Evolutionary conservation across 2,113 vertebrate species (phyloP), one percentile per base, ranked within the genome.

Genomic region (Proterorhinus semilunaris): DNA sequence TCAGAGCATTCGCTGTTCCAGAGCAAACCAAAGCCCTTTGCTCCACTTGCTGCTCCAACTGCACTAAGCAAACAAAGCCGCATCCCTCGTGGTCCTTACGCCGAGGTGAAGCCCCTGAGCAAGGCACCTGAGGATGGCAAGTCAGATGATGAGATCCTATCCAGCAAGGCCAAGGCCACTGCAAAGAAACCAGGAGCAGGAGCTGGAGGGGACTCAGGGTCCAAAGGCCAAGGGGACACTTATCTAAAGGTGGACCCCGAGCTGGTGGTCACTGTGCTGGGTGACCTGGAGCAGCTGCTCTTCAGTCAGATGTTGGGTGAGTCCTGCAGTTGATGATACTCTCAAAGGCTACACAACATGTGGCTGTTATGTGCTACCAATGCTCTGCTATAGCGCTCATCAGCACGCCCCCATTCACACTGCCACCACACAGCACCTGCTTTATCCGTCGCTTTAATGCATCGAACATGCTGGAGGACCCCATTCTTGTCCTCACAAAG

Each of bases 251-350:
- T 98, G 92, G 98, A 99, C 84, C 97, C 98, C 8, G 98, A 99
- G 87, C 92, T 99, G 74, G 98, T 99, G 88, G 98, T 98, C 82
- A 99, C 98, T 0, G 98, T 98, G 79, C 92, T 99, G 88, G 98
- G 98, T 0, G 98, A 99, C 89, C 90, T 99, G 89, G 98, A 99
- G 90, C 98, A 99, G 92, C 94, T 99, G 61, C 96, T 99, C 50
- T 99, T 99, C 94, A 99, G 97, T 90, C 96, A 98, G 88, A 97
- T 98, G 90, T 87, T 99, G 73, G 97, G 97, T 99, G 90, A 98
- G 97, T 96, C 86, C 15, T 64, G 11, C 15, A 53, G 50, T 69
- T 51, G 36, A n/a, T 71, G 59, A 57, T 55, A 12, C 55, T 8
- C n/a, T 46, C 53, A n/a, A 8, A 61, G 15, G 10, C 21, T 58